Evolutionary conservation across 23 tunicate genomes (phyloP), one percentile per base, ranked within the genome.

Genomic region (Halocynthia aurantium): DNA sequence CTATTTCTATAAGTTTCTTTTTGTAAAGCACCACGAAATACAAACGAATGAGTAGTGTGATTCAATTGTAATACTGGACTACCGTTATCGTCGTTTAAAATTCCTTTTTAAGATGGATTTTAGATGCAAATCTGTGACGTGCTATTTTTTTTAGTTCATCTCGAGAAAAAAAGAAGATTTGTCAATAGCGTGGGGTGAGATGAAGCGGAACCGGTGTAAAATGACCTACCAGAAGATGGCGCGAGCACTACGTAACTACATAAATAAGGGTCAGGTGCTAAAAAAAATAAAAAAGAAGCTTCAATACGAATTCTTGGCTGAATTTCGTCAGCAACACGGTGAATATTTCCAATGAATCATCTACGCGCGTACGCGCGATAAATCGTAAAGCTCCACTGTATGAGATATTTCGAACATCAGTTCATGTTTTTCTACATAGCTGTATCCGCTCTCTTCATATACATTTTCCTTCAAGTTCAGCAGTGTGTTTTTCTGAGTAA

Each of bases 141-240:
- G 44, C 44, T 0, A 31, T 31, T 31, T 31, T 31, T 83, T 82
- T 54, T 82, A 91, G 97, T 91, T 91, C 62, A 55, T 68, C 10
- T 81, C 97, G 18, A 67, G 71, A 53, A 77, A 85, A 63, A 91
- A 91, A 57, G 97, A 91, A 21, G 7, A 61, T 44, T 64, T 91
- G 6, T 85, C 97, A 31, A 71, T 82, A 21, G 71, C 72, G 9
- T 91, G 97, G 97, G 97, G 97, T 5, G 60, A 60, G 62, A 86
- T 77, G 60, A 91, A 91, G 81, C 76, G 67, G 54, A 91, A 91
- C 82, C 86, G 86, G 15, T 77, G 83, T 64, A 57, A 61, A 70
- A 91, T 91, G 97, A 91, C 91, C n/a, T 91, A 91, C 76, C 97
- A 88, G 79, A 91, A 91, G 76, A 55, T 91, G 84, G 81, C 97